These are phyloP conservation scores for Anguilla obscura DNA, from an alignment of 2,797 vertebrate genomes.

Conservation along the genomic window DNA sequence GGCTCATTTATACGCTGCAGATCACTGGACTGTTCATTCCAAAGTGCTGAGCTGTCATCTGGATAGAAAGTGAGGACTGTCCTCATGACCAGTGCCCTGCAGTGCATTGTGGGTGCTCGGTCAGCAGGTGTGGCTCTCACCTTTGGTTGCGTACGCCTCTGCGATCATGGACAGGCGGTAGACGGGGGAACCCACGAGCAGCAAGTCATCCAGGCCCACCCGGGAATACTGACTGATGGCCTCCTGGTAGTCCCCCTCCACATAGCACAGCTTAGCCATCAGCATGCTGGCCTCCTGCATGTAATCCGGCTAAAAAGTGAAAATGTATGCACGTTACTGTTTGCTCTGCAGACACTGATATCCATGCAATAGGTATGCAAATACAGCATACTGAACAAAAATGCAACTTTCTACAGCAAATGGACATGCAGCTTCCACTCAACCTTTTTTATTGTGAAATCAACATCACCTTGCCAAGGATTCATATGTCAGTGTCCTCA, in stretches of 20 bases:
- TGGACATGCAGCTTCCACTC: not conserved
- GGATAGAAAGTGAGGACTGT: not conserved
- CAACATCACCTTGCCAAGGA: not conserved
- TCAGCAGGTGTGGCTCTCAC: slow-evolving; percentile 55
- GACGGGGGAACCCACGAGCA: slow-evolving; percentile 80
- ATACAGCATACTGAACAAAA: not conserved
- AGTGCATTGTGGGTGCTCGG: not conserved
- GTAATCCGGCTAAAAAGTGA: slow-evolving; percentile 79
- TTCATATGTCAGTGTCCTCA: not conserved
- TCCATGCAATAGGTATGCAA: not conserved
- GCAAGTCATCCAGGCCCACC: slow-evolving; percentile 85
- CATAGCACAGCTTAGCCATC: slow-evolving; percentile 92
- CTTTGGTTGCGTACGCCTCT: slow-evolving; percentile 95
- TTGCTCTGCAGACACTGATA: not conserved
- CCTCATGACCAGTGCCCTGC: not conserved
- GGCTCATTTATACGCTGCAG: not conserved
- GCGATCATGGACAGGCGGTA: slow-evolving; percentile 93
- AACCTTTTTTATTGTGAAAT: not conserved
- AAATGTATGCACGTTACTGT: not conserved
- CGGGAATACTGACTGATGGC: slow-evolving; percentile 82
- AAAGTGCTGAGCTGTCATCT: not conserved
- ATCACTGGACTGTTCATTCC: not conserved
- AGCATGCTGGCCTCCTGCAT: slow-evolving; percentile 89
- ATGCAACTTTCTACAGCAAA: not conserved
- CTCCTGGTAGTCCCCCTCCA: slow-evolving; percentile 90